Evolutionary conservation across 2,888 invertebrate species (phyloP).

Genomic region (Dasypolia templi): DNA sequence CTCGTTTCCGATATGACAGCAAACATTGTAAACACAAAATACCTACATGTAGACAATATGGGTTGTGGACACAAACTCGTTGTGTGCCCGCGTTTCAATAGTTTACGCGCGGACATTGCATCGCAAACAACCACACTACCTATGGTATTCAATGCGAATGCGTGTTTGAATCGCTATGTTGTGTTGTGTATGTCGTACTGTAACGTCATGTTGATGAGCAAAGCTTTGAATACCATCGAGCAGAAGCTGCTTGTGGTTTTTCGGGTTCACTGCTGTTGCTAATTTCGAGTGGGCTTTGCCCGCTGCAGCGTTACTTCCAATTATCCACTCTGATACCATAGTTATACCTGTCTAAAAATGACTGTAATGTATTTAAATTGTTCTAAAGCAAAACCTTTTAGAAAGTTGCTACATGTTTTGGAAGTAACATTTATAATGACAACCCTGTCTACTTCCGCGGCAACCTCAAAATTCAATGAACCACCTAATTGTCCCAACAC

Average conservation of each 20-base stretch:
- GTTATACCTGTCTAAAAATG: neutral
- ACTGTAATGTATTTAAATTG: neutral
- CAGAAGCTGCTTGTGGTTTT: neutral
- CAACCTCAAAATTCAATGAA: conserved; percentile 49
- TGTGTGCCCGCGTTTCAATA: conserved; percentile 36
- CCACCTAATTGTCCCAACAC: conserved; percentile 19
- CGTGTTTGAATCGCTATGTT: conserved; percentile 31
- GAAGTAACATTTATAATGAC: conserved; percentile 10
- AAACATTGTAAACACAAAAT: conserved; percentile 27
- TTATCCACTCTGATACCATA: no score
- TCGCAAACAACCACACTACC: conserved; percentile 43
- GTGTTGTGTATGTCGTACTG: conserved; percentile 21
- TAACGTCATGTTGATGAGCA: conserved; percentile 20
- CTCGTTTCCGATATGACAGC: conserved; percentile 6
- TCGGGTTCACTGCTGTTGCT: neutral
- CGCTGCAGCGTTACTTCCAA: neutral
- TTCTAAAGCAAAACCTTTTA: conserved; percentile 9
- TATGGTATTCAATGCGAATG: conserved; percentile 45
- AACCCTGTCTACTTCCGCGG: conserved; percentile 7
- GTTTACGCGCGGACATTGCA: conserved; percentile 38
- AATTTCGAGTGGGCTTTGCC: neutral
- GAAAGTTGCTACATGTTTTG: conserved; percentile 15
- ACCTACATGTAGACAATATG: neutral
- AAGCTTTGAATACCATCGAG: conserved; percentile 10
- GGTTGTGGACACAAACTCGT: conserved; percentile 25